A percentile compares a stretch with the other conserved stretches of the same genome.
These are phyloP conservation scores for Drepanosiphum platanoidis DNA, from an alignment of 2,888 invertebrate species.

Conservation along the genomic window DNA sequence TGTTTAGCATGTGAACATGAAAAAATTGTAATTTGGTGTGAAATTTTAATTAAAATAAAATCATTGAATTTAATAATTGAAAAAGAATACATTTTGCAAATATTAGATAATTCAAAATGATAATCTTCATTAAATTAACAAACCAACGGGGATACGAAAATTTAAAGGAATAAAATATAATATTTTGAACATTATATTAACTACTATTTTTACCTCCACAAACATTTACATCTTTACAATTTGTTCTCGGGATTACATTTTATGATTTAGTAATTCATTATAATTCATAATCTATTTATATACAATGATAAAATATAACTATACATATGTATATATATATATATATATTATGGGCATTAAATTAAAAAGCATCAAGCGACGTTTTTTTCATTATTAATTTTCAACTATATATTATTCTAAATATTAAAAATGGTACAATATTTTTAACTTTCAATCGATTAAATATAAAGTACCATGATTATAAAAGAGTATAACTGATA, in stretches of 20 bases:
- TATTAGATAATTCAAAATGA: neutral
- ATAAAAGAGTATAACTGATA: neutral
- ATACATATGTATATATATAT: neutral
- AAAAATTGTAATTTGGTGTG: neutral
- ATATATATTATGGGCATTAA: slow-evolving; percentile 1
- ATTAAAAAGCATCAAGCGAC: neutral
- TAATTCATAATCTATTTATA: neutral
- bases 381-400: neutral
- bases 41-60: neutral
- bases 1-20: slow-evolving; percentile 19
- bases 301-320: neutral
- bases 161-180: neutral
- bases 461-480: neutral
- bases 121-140: neutral
- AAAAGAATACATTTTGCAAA: neutral
- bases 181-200: too few relatives aligned
- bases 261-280: slow-evolving; percentile 8
- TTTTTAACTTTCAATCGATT: neutral
- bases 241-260: neutral
- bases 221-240: slow-evolving; percentile 15
- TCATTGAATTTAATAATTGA: too few relatives aligned
- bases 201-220: neutral
- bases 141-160: neutral
- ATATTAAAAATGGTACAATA: neutral
- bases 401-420: neutral